Base-by-base conservation (phyloP, 2,888 invertebrate species). In the Oligia fasciuncula region DNA sequence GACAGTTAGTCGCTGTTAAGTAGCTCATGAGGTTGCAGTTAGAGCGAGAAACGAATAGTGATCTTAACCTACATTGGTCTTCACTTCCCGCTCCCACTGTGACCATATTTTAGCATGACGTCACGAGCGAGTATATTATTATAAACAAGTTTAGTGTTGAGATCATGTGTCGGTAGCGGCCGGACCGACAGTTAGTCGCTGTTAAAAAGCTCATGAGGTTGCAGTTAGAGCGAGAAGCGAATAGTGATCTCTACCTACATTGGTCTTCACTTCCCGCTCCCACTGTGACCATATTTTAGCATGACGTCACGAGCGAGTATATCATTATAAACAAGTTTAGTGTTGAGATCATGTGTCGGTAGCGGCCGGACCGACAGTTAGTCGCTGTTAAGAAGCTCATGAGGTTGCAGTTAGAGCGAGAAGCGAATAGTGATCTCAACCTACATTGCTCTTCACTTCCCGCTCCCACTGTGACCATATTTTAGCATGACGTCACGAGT, bases 181-280 rank as follows among this genome's bases (percentile, higher is more conserved):
- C 91, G 92, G 93, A 91, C 93, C 93, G 92, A 93, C 94, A 94
- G 93, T 95, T 94, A 94, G 94, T 93, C 90, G 93, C 89, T 88
- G 89, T 86, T 91, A 90, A 91, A 90, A 88, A 84, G 73, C 40
- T 51, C 81, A 81, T 81, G 76, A 46, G 77, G 85, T 60, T 46
- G 1, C 72, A 66, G 6, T 85, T 60, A 43, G 5, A 80, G 78
- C 80, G 65, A 67, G 5, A 19, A 71, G 67, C 73, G 67, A 19
- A 9, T 75, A 35, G 5, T 19, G 43, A 40, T n/a, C 2, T 23
- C 0, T 0, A 3, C 9, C 9, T 5, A 19, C 51, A 6, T 54
- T 54, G 19, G 6, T 54, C 5, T 54, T 17, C 51, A 4, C 19
- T 19, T 54, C 51, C 51, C 5, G 51, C 51, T 51, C 51, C 17